These are phyloP conservation scores for Oligia fasciuncula DNA, from an alignment of 2,888 invertebrate species.

Conservation along the genomic window DNA sequence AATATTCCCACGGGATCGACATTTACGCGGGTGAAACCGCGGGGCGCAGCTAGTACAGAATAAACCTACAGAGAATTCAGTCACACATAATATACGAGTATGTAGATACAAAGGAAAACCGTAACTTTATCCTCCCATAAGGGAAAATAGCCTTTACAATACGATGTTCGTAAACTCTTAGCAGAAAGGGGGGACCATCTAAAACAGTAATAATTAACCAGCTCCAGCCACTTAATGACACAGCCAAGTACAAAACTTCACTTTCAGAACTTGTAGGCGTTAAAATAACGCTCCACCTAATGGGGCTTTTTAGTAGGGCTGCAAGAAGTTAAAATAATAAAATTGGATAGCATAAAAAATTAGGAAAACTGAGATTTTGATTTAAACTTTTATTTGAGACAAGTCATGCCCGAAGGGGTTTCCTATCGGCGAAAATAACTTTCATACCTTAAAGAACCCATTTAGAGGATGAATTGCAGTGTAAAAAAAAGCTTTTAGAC, in stretches of 20 bases:
- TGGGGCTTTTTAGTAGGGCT: conserved; percentile 64
- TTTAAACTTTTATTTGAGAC: not conserved
- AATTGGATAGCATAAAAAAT: conserved; percentile 4
- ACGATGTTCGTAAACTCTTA: conserved; percentile 48
- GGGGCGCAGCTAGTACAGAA: not conserved
- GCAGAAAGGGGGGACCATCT: conserved; percentile 57
- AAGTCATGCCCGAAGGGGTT: not conserved
- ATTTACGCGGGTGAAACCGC: no score
- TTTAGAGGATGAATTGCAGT: not conserved
- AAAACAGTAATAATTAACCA: conserved; percentile 69
- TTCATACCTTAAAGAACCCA: not conserved
- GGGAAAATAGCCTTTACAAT: conserved; percentile 28
- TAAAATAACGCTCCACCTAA: conserved; percentile 68
- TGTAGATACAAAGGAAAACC: conserved; percentile 11
- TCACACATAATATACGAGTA: not conserved
- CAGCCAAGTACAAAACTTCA: conserved; percentile 69
- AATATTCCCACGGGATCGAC: no score
- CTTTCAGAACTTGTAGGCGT: conserved; percentile 69
- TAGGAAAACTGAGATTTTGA: not conserved
- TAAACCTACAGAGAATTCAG: not conserved
- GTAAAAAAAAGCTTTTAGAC: no score
- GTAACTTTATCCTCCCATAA: conserved; percentile 5
- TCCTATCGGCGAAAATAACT: not conserved
- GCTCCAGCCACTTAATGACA: conserved; percentile 68
- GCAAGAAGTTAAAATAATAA: conserved; percentile 15